Evolutionary conservation across 2,888 invertebrate species (phyloP).

Genomic region (Ormyrus labotus): DNA sequence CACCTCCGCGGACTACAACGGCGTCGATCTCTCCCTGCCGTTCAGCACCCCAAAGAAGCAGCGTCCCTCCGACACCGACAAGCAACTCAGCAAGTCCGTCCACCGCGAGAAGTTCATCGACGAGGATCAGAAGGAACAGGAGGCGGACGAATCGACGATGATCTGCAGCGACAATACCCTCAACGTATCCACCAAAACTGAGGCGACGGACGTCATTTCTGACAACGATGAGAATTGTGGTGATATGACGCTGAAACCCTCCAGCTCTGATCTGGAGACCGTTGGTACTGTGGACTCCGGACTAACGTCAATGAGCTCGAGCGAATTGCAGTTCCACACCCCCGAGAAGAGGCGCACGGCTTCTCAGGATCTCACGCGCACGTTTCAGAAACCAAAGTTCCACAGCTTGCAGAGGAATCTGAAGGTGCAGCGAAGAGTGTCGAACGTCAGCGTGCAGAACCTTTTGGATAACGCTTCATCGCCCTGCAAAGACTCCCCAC

Average conservation of each 20-base stretch:
- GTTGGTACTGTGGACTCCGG: constrained; percentile 1
- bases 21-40: constrained; percentile 64
- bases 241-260: constrained; percentile 44
- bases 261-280: constrained; percentile 54
- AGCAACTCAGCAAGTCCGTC: background rate
- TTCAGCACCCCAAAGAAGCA: constrained; percentile 35
- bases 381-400: constrained; percentile 20
- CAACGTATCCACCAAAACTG: constrained; percentile 59
- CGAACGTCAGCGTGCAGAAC: constrained; percentile 58
- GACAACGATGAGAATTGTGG: constrained; percentile 62
- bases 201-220: constrained; percentile 60
- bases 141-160: constrained; percentile 21
- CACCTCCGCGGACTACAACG: constrained; percentile 69
- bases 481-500: constrained; percentile 72
- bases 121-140: constrained; percentile 7
- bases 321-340: constrained; percentile 35
- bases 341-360: constrained; percentile 55
- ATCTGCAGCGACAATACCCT: constrained; percentile 22
- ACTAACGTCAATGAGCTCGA: background rate
- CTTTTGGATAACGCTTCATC: constrained; percentile 71
- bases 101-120: background rate
- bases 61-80: background rate
- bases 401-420: constrained; percentile 16
- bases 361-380: background rate
- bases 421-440: constrained; percentile 21